These are phyloP conservation scores for Caenorhabditis sulstoni DNA, from an alignment of 2,888 invertebrate genomes.

Conservation along the genomic window DNA sequence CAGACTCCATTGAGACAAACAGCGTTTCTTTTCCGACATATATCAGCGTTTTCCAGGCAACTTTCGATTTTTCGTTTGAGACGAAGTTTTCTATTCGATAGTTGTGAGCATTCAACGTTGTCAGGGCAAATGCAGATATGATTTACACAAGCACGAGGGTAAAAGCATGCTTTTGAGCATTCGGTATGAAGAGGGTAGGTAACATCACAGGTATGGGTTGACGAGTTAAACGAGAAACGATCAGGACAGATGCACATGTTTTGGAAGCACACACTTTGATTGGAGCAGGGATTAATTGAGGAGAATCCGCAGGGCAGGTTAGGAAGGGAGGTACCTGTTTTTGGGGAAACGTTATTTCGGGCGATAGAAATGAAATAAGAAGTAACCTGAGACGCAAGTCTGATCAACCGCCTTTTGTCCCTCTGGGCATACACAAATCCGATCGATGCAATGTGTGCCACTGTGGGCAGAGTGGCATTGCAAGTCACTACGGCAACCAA, in stretches of 20 bases:
- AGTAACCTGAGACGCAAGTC: constrained; percentile 79
- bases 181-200: constrained; percentile 28
- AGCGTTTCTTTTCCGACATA: constrained; percentile 69
- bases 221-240: constrained; percentile 50
- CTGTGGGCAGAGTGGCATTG: constrained; percentile 79
- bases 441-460: constrained; percentile 76
- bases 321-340: constrained; percentile 53
- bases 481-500: constrained; percentile 77
- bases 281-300: constrained; percentile 55
- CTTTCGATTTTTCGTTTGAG: constrained; percentile 22
- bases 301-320: constrained; percentile 55
- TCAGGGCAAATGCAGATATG: constrained; percentile 51
- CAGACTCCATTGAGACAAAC: constrained; percentile 69
- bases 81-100: background rate
- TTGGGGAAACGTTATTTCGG: background rate
- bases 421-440: constrained; percentile 79
- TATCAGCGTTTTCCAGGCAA: constrained; percentile 62
- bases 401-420: constrained; percentile 79
- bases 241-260: constrained; percentile 56
- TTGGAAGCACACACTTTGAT: constrained; percentile 60
- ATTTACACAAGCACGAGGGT: constrained; percentile 52
- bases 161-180: constrained; percentile 49
- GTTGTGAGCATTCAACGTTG: constrained; percentile 40
- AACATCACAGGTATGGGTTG: constrained; percentile 44
- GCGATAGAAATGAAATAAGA: constrained; percentile 39